Evolutionary conservation across 2,113 vertebrate species (phyloP).

Genomic region (Pedionomus torquatus): DNA sequence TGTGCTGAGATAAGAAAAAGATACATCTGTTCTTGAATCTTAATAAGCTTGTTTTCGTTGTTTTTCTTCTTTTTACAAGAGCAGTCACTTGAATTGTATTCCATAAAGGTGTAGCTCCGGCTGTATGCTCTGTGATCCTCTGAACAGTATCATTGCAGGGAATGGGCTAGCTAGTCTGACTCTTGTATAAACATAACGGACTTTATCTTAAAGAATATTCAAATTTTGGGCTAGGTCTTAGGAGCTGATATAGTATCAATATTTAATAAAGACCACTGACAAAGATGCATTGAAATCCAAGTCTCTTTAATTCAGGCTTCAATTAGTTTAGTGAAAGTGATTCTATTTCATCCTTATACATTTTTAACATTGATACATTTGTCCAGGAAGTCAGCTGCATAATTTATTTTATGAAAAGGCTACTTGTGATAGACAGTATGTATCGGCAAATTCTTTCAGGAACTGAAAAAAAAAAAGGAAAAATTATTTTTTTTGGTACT

Average conservation of each 20-base stretch:
- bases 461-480: neutral
- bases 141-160: neutral
- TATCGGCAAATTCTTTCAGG: neutral
- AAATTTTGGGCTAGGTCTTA: neutral
- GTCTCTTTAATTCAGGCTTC: neutral
- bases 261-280: neutral
- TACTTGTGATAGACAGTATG: neutral
- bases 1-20: neutral
- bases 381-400: neutral
- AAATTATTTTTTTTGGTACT: neutral
- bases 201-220: neutral
- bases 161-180: neutral
- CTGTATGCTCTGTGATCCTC: neutral
- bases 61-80: neutral
- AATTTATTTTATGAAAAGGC: conserved; percentile 7
- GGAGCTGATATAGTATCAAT: neutral
- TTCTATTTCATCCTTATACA: conserved; percentile 13
- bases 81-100: neutral
- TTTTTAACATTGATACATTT: conserved; percentile 47
- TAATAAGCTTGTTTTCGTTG: neutral
- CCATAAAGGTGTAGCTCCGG: neutral
- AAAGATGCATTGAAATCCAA: neutral
- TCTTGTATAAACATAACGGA: neutral
- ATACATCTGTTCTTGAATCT: neutral
- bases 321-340: neutral